Evolutionary conservation across 2,888 invertebrate species (phyloP).

Genomic region (Venusia cambrica): DNA sequence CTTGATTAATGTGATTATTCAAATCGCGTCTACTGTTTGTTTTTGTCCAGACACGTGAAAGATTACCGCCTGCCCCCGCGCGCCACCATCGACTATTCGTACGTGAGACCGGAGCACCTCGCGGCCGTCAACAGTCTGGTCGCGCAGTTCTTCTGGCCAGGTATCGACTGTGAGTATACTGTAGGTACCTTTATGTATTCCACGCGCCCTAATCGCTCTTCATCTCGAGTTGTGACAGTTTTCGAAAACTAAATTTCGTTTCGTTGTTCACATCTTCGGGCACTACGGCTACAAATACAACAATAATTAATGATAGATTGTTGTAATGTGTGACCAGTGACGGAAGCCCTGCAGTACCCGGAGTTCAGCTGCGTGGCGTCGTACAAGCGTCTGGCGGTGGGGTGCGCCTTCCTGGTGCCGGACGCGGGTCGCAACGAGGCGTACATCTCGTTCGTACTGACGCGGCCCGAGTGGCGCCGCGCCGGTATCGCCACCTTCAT

Average conservation of each 20-base stretch:
- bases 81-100: slow-evolving; percentile 90
- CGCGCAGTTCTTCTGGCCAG: slow-evolving; percentile 94
- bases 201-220: too few relatives aligned
- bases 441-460: slow-evolving; percentile 94
- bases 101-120: slow-evolving; percentile 93
- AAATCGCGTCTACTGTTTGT: too few relatives aligned
- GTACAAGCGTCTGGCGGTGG: slow-evolving; percentile 90
- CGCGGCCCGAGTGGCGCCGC: slow-evolving; percentile 92
- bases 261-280: too few relatives aligned
- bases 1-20: too few relatives aligned
- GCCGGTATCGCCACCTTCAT: slow-evolving; percentile 93
- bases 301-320: too few relatives aligned
- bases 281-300: too few relatives aligned
- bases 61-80: slow-evolving; percentile 60
- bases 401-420: slow-evolving; percentile 95
- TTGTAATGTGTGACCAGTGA: too few relatives aligned
- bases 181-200: background rate
- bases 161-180: slow-evolving; percentile 89
- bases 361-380: slow-evolving; percentile 95
- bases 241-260: too few relatives aligned
- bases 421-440: slow-evolving; percentile 91
- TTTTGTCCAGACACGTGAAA: slow-evolving; percentile 56
- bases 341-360: slow-evolving; percentile 93
- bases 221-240: too few relatives aligned
- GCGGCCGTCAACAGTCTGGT: slow-evolving; percentile 92